Evolutionary conservation across 2,113 vertebrate genomes (phyloP), one percentile per base, ranked within the genome.

Genomic region (Ptilonorhynchus violaceus): DNA sequence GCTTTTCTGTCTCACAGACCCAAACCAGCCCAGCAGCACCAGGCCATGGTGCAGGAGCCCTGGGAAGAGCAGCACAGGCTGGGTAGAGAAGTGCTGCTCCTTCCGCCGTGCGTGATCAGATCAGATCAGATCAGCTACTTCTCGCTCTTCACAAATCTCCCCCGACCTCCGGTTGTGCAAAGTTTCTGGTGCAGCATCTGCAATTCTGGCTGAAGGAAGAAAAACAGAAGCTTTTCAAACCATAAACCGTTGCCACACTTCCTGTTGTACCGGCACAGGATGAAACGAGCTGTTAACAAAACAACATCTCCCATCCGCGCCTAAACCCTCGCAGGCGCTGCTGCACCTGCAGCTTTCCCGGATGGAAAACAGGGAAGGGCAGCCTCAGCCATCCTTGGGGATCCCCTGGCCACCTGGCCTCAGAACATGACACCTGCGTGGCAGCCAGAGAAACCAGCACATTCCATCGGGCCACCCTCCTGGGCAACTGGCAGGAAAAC

Each of bases 211-310:
- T 59, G 27, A 84, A 75, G 88, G 84, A 33, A 94, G 69, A 49
- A 95, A 96, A 97, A 78, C 94, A 97, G 98, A 98, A 98, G 94
- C 95, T 82, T 33, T 77, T 78, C 37, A 39, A 89, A 93, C 94
- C 92, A 73, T 56, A 72, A 97, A 91, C 78, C 53, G 93, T 97
- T 97, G 97, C 97, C 85, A 95, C 97, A 97, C 91, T 98, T 98
- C 98, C 98, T 98, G 95, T 96, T 75, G 37, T 20, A 76, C 18
- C 0, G 6, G 58, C 76, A 70, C 94, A 94, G 85, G 94, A 92
- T 77, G 97, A 55, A 89, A 69, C 66, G 3, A 88, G 88, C 81
- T 89, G 78, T 8, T 44, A 76, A 70, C 94, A 95, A 91, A 96
- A 92, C 89, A 95, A 60, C 85, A 78, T 20, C 67, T 69, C 49